phyloP scores from a whole-genome alignment of 2,797 vertebrate genomes.

The Garrulus glandarius region DNA sequence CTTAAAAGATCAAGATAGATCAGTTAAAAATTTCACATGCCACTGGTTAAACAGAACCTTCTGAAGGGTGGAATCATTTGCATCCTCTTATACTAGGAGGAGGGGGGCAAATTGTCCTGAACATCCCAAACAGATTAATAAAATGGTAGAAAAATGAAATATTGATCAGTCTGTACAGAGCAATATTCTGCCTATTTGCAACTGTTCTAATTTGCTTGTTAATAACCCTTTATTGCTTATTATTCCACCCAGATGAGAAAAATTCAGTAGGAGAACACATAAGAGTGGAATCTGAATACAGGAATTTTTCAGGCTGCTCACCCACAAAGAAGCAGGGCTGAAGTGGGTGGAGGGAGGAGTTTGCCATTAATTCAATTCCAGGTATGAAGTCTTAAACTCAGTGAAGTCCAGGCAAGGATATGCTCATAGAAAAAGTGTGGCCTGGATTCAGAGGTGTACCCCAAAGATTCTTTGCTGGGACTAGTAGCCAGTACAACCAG shows the following conservation, averaged over 20 bases:
- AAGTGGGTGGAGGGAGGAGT: not conserved
- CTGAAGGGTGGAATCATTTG: not conserved
- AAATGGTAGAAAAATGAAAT: not conserved
- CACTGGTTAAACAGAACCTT: not conserved
- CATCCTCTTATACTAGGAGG: not conserved
- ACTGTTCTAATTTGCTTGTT: not conserved
- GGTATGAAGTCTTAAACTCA: not conserved
- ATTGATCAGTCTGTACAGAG: not conserved
- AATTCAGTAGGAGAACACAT: accelerated
- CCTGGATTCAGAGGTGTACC: not conserved
- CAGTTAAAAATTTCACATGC: not conserved
- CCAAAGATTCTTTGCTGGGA: not conserved
- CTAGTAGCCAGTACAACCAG: not conserved
- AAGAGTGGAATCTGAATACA: not conserved
- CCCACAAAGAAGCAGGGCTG: not conserved
- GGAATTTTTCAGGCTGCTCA: not conserved
- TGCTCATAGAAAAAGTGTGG: accelerated
- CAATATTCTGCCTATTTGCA: not conserved
- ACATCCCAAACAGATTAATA: not conserved
- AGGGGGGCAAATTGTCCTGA: not conserved
- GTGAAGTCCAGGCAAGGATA: not conserved
- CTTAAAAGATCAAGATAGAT: not conserved
- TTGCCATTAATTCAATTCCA: not conserved
- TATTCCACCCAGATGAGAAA: not conserved
- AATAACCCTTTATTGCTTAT: not conserved